Conservation (phyloP, 1,140 invertebrate genomes). For the Frieseomelitta varia region DNA sequence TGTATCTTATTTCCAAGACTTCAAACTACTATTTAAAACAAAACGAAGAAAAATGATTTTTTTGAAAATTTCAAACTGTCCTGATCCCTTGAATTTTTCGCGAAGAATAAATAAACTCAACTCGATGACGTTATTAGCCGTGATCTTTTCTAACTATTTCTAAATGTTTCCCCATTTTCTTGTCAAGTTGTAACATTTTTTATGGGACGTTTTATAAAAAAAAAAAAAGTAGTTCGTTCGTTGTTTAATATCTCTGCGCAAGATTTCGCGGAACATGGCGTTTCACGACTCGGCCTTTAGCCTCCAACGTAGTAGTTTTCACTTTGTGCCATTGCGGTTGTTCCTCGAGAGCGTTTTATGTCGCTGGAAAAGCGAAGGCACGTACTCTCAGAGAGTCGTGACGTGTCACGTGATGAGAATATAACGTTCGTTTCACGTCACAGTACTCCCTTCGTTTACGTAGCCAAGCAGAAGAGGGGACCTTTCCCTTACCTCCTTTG, state of each 20-base stretch:
- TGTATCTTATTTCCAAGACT: too few relatives aligned
- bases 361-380: conserved; percentile 15
- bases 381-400: conserved; percentile 22
- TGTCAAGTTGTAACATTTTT: too few relatives aligned
- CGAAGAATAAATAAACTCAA: too few relatives aligned
- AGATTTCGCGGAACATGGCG: not conserved
- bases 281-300: not conserved
- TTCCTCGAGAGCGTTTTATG: not conserved
- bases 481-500: not conserved
- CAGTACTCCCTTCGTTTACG: conserved; percentile 33
- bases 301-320: not conserved
- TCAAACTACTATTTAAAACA: too few relatives aligned
- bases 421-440: conserved; percentile 29
- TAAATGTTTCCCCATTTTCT: too few relatives aligned
- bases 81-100: too few relatives aligned
- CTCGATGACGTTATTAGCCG: too few relatives aligned
- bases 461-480: conserved; percentile 15
- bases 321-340: conserved; percentile 14
- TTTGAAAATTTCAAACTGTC: too few relatives aligned
- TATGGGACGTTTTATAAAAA: too few relatives aligned
- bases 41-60: too few relatives aligned
- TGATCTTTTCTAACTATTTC: too few relatives aligned
- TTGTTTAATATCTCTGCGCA: not conserved
- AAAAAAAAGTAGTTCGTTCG: too few relatives aligned
- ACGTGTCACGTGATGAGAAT: conserved; percentile 47